Evolutionary conservation across 1,140 invertebrate genomes (phyloP), one percentile per base, ranked within the genome.

Genomic region (Diachasma alloeum): DNA sequence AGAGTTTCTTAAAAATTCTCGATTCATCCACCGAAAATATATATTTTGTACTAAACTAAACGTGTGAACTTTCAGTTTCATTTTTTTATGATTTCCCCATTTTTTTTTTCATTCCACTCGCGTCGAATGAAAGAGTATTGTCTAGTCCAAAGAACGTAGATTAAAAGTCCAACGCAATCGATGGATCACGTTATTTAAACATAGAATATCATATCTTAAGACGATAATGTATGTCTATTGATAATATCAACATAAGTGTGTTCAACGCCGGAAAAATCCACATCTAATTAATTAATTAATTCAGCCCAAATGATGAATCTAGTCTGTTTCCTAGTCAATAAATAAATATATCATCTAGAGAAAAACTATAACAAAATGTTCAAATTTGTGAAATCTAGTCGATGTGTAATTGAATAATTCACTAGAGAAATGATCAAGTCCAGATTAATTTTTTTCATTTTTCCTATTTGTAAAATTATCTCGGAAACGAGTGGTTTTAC

Each of bases 91-190:
- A 77, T 79, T 85, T 82, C 69, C 66, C 44, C 56, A 78, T 87
- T 88, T 83, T 85, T 74, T n/a, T 74, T 31, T 67, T 83, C 82
- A 80, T 86, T 85, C 82, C 82, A 80, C 63, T 79, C 15, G 53
- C 39, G 76, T 83, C 77, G 83, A 85, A 82, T 82, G 81, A 81
- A 83, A 82, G 87, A 89, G 86, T 87, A 84, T 80, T 67, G 75
- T 89, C 84, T 89, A 88, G 86, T 88, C 85, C 73, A 86, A 85
- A 83, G 79, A 83, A 80, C 69, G 9, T 74, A 77, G 24, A 48
- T 31, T 69, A 46, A 69, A 46, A 71, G n/a, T 37, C 15, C 31
- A 17, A n/a, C n/a, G 2, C n/a, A 39, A 37, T 11, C 26, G 10
- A 31, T 31, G 24, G 22, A 19, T 26, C 22, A 31, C 9, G n/a